Conservation (phyloP, 2,888 invertebrate species). For the Cremastinae sp. region DNA sequence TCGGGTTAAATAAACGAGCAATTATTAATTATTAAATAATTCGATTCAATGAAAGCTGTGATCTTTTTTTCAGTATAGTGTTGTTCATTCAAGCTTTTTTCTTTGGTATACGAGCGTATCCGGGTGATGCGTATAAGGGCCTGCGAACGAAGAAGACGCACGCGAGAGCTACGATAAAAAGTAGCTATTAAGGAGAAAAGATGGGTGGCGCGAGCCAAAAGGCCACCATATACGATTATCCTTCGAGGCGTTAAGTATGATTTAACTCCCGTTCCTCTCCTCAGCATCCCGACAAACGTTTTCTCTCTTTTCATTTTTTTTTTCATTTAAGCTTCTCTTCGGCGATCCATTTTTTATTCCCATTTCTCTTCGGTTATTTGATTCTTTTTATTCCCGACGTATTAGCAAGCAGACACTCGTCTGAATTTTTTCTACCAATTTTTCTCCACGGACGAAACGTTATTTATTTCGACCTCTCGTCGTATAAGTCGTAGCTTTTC, state of each 20-base stretch:
- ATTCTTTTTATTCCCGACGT: conserved; percentile 4
- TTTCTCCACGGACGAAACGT: conserved; percentile 25
- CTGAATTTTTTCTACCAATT: conserved; percentile 38
- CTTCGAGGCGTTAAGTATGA: conserved; percentile 57
- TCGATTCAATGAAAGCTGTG: no score
- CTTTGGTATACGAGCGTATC: background rate
- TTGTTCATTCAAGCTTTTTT: conserved; percentile 5
- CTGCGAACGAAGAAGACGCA: conserved; percentile 48
- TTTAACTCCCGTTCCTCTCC: conserved; percentile 53
- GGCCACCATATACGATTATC: conserved; percentile 53
- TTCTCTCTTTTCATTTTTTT: conserved; percentile 24
- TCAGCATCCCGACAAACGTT: conserved; percentile 22
- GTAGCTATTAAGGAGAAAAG: conserved; percentile 52
- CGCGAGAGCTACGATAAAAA: conserved; percentile 55
- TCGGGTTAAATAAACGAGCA: background rate
- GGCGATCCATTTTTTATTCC: conserved; percentile 24
- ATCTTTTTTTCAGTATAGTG: no score
- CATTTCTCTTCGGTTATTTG: conserved; percentile 22
- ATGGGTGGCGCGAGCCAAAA: conserved; percentile 34
- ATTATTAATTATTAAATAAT: no score
- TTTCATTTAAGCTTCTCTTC: conserved; percentile 6
- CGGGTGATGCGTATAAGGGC: conserved; percentile 4
- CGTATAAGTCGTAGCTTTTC: background rate
- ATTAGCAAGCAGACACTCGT: conserved; percentile 16
- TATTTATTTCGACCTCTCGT: conserved; percentile 1